Evolutionary conservation across 2,888 invertebrate genomes (phyloP).

Genomic region (Rotaria macrura): DNA sequence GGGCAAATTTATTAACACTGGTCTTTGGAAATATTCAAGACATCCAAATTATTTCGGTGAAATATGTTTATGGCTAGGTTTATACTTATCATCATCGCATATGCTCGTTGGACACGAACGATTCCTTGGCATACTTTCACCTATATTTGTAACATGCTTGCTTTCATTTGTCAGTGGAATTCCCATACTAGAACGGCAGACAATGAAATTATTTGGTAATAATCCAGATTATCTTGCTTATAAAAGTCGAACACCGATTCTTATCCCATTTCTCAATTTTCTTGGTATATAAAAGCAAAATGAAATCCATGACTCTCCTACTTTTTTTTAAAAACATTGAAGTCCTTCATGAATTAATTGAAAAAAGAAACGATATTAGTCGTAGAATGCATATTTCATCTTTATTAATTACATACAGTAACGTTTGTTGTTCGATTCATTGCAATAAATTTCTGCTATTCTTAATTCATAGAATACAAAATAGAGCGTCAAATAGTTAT

Average conservation of each 20-base stretch:
- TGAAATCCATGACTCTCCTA: too few relatives aligned
- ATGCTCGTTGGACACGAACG: slow-evolving; percentile 39
- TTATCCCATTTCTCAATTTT: slow-evolving; percentile 43
- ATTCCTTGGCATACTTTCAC: slow-evolving; percentile 42
- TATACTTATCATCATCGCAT: slow-evolving; percentile 40
- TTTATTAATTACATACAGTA: too few relatives aligned
- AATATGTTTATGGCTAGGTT: slow-evolving; percentile 45
- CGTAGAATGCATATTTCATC: too few relatives aligned
- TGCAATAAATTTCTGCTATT: too few relatives aligned
- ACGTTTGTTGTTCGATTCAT: too few relatives aligned
- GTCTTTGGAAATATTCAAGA: slow-evolving; percentile 44
- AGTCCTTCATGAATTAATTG: too few relatives aligned
- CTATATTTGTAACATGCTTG: slow-evolving; percentile 44
- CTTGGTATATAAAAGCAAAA: background rate
- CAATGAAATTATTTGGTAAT: slow-evolving; percentile 44
- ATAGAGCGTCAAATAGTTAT: too few relatives aligned
- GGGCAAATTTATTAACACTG: slow-evolving; percentile 43
- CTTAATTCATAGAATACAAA: too few relatives aligned
- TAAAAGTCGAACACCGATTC: slow-evolving; percentile 44
- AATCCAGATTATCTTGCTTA: slow-evolving; percentile 44
- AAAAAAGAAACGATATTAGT: too few relatives aligned
- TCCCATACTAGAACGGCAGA: slow-evolving; percentile 45
- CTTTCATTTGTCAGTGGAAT: slow-evolving; percentile 48
- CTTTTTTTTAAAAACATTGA: too few relatives aligned
- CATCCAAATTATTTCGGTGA: slow-evolving; percentile 49